Evolutionary conservation across 2,797 vertebrate genomes (phyloP).

Genomic region (Gallirallus australis): DNA sequence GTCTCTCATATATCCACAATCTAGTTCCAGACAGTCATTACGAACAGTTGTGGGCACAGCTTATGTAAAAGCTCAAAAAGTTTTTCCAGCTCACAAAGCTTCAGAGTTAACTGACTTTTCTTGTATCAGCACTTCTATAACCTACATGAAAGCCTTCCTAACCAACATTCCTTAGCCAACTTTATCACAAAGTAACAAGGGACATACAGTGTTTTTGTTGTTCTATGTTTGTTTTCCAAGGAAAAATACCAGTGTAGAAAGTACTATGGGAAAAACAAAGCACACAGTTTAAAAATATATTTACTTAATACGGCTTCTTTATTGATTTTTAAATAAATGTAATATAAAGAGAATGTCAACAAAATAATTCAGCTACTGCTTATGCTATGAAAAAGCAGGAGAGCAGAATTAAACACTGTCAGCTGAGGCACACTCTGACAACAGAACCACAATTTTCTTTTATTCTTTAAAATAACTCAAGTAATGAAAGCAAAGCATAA

Average conservation of each 20-base stretch:
- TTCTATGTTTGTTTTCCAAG: not conserved
- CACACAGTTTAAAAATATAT: not conserved
- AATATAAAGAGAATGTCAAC: conserved; percentile 11
- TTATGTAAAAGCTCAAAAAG: accelerated
- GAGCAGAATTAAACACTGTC: not conserved
- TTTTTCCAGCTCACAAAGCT: not conserved
- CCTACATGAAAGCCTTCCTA: not conserved
- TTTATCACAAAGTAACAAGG: not conserved
- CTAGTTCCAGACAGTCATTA: not conserved
- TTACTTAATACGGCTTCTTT: not conserved
- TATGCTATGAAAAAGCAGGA: not conserved
- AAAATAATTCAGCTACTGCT: conserved; percentile 20
- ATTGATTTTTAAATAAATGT: conserved; percentile 44
- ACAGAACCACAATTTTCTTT: not conserved
- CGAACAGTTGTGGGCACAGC: not conserved
- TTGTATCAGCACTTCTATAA: not conserved
- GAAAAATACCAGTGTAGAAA: not conserved
- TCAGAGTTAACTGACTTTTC: not conserved
- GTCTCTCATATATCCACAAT: not conserved
- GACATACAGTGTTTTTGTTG: not conserved
- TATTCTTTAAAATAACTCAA: conserved; percentile 25
- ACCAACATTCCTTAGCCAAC: not conserved
- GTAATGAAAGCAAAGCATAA: conserved; percentile 3
- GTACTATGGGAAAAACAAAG: not conserved
- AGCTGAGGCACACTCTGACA: not conserved